Evolutionary conservation across 2,113 vertebrate species (phyloP).

Genomic region (Ceyx cyanopectus): DNA sequence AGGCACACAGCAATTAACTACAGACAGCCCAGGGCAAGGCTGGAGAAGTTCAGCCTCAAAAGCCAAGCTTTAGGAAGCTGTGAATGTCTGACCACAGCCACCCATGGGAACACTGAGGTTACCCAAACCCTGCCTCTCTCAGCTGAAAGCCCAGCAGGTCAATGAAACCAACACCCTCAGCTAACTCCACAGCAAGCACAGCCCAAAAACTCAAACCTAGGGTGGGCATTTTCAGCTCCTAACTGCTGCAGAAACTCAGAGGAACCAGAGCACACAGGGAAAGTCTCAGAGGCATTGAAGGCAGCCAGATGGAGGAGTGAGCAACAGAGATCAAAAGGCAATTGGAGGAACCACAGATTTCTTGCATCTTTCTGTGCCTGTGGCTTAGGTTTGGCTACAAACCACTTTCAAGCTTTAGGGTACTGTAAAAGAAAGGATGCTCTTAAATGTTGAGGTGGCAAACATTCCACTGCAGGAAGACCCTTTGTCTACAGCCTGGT

Average conservation of each 20-base stretch:
- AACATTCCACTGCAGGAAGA: not conserved
- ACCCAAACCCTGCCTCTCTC: not conserved
- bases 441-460: not conserved
- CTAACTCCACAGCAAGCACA: not conserved
- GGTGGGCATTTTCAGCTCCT: fast-evolving
- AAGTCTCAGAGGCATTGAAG: not conserved
- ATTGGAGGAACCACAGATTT: not conserved
- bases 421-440: not conserved
- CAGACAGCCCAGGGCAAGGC: not conserved
- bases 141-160: not conserved
- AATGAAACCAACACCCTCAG: not conserved
- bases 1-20: not conserved
- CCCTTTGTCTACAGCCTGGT: fast-evolving
- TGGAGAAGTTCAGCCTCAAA: not conserved
- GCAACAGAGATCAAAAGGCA: not conserved
- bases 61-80: not conserved
- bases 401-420: not conserved
- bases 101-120: fast-evolving
- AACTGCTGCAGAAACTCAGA: not conserved
- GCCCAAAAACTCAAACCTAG: not conserved
- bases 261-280: fast-evolving
- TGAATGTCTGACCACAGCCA: not conserved
- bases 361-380: not conserved
- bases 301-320: not conserved
- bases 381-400: not conserved